phyloP scores from a whole-genome alignment of 1,140 invertebrate species.

The Philopotamus ludificatus region DNA sequence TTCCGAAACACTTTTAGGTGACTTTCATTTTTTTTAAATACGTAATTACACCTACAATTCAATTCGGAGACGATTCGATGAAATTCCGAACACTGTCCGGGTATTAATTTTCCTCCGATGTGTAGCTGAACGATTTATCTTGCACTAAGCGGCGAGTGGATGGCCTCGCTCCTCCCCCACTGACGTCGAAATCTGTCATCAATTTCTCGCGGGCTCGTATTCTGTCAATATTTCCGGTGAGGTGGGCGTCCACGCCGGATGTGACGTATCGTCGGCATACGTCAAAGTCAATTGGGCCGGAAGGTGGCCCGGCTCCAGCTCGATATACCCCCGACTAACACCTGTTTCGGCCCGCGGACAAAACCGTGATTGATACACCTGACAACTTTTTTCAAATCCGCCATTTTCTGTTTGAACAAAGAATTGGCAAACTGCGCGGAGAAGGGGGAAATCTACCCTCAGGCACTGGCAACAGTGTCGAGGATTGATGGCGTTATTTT shows the following conservation, averaged over 20 bases:
- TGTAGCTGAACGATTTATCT: too few species aligned
- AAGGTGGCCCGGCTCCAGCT: not conserved
- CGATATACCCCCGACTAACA: not conserved
- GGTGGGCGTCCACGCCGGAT: conserved; percentile 3
- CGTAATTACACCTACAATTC: too few species aligned
- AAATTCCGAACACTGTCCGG: too few species aligned
- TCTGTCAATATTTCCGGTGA: conserved; percentile 7
- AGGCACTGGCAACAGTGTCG: not conserved
- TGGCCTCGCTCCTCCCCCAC: too few species aligned
- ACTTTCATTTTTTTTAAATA: too few species aligned
- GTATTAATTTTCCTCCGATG: too few species aligned
- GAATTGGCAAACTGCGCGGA: too few species aligned
- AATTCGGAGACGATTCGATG: too few species aligned
- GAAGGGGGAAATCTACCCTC: not conserved
- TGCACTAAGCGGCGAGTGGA: too few species aligned
- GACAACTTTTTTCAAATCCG: conserved; percentile 3
- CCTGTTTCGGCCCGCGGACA: not conserved
- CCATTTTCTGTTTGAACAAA: conserved; percentile 1
- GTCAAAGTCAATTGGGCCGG: conserved; percentile 16
- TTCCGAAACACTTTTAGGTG: too few species aligned
- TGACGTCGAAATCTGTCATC: conserved; percentile 7
- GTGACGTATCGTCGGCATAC: conserved; percentile 13
- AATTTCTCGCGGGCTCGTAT: not conserved
- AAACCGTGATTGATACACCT: conserved; percentile 6
- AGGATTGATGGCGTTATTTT: too few species aligned